Percentiles rank a stretch among this genome's conserved stretches.
Conservation (phyloP, 2,797 vertebrate genomes). For the Tragopan temminckii region DNA sequence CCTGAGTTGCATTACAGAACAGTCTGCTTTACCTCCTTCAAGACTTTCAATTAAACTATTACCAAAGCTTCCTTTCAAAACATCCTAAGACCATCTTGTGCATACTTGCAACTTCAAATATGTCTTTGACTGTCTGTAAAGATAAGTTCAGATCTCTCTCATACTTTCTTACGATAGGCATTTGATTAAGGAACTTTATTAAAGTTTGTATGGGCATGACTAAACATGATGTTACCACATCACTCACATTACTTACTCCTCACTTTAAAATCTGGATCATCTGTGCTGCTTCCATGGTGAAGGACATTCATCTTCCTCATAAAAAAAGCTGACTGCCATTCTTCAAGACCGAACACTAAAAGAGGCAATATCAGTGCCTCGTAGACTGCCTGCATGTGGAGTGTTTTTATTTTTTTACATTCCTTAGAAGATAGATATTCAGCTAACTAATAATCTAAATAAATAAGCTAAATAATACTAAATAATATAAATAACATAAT, state of each 20-base stretch:
- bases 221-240: neutral
- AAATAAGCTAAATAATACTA: too few species aligned
- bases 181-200: conserved; percentile 14
- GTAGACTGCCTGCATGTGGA: neutral
- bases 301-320: neutral
- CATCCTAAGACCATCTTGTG: neutral
- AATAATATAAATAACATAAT: too few species aligned
- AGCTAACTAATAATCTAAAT: neutral
- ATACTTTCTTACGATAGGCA: neutral
- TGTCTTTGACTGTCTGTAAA: neutral
- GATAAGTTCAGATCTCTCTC: neutral
- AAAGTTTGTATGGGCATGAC: neutral
- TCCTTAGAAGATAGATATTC: neutral
- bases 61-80: conserved; percentile 24
- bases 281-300: fast-evolving
- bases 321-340: neutral
- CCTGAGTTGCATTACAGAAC: neutral
- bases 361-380: neutral
- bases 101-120: neutral
- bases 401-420: neutral
- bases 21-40: neutral
- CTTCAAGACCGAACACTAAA: neutral
- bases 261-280: neutral
- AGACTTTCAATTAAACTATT: conserved; percentile 28
- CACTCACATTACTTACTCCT: neutral